Base-by-base conservation (phyloP, 2,113 vertebrate genomes). In the Engraulis encrasicolus region DNA sequence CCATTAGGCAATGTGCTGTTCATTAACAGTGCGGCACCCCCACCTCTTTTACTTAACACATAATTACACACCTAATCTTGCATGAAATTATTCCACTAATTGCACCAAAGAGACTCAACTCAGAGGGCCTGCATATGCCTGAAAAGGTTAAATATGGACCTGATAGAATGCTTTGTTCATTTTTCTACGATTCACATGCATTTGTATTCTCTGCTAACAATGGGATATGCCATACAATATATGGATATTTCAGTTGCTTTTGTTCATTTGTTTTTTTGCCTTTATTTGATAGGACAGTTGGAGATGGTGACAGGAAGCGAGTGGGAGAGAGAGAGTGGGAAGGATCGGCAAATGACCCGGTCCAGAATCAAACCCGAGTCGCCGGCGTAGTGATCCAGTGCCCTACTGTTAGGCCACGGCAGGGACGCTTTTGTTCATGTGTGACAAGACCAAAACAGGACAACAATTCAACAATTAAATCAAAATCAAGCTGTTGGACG, bases 51-150 rank as follows among this genome's bases (percentile, higher is more conserved):
- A 91, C 93, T 95, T 95, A 95, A 95, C 91, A 95, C 90, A 85
- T 87, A 93, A 95, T 95, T 94, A 90, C 91, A 90, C 54, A 48
- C 80, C 90, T 95, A 95, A 96, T 96, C 91, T 93, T 94, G 92
- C 90, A 86, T 95, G 90, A 95, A 94, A 95, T 89, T 90, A 15
- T 92, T 86, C 85, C 81, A 85, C 88, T 93, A 94, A 92, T 93
- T 92, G 92, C 89, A 90, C 92, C 90, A 93, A 78, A 61, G n/a
- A 78, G 89, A 58, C 87, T 80, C 81, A 84, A 81, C 78, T 88
- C 82, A 80, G 87, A 92, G 92, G 91, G 93, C 89, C 82, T 87
- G 3, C 84, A 80, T 82, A 36, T 74, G 79, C 14, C n/a, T 84
- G 78, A 87, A 66, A 37, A 84, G 66, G 83, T 86, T 80, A 50